Evolutionary conservation across 30 jellyfish, hydroid and myxozoan genomes (phyloP).

Genomic region (Turritopsis rubra): DNA sequence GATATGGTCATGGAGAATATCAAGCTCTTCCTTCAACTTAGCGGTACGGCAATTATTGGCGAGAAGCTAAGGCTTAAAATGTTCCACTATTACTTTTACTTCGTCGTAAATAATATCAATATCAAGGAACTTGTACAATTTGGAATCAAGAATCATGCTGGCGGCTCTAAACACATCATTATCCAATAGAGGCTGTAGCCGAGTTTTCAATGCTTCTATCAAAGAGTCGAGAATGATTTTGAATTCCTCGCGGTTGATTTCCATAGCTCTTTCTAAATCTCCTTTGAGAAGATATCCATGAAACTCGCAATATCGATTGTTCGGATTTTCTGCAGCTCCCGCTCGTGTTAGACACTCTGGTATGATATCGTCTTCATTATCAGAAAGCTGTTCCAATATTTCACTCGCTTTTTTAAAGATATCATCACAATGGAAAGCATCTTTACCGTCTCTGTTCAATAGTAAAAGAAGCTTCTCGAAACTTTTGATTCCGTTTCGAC

Average conservation of each 20-base stretch:
- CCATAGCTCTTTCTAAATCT: too few species aligned
- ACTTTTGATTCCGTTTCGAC: neutral
- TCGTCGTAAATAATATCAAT: neutral
- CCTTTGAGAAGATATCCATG: too few species aligned
- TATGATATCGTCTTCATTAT: neutral
- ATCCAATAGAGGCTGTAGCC: too few species aligned
- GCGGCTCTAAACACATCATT: neutral
- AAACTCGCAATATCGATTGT: too few species aligned
- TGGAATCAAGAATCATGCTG: neutral
- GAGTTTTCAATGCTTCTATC: neutral
- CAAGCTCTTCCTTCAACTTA: too few species aligned
- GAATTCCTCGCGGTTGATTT: neutral
- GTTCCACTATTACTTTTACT: too few species aligned
- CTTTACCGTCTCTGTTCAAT: neutral
- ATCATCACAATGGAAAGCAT: conserved; percentile 10
- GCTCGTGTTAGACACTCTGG: neutral
- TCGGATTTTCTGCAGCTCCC: conserved; percentile 4
- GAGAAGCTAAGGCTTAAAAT: too few species aligned
- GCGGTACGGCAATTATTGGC: too few species aligned
- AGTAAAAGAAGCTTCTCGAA: neutral
- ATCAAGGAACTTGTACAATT: neutral
- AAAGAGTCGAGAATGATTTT: neutral
- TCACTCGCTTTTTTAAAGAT: neutral
- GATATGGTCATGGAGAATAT: too few species aligned
- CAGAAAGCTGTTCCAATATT: neutral